Base-by-base conservation (phyloP, 2,797 vertebrate genomes). In the Salarias fasciatus region DNA sequence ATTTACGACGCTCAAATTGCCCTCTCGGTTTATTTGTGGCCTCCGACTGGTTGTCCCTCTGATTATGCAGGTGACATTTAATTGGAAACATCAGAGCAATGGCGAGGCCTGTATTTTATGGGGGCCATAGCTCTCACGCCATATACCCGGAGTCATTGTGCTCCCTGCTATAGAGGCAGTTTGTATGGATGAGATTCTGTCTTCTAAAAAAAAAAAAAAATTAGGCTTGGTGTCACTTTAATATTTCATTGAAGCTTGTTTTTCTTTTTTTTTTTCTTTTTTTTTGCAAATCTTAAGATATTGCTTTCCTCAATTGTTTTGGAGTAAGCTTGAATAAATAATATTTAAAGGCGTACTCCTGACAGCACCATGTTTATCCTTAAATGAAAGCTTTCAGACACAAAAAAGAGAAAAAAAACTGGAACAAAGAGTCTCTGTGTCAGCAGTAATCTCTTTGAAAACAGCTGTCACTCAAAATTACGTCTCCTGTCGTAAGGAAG, bases 61-160 rank as follows among this genome's bases (percentile, higher is more conserved):
- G 85, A 90, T 91, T 90, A 87, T 69, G 62, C 88, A 90, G 92
- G 90, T 91, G 86, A 90, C 33, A 74, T 77, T 84, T 91, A 86
- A 89, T 73, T 75, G 64, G 70, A 86, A 85, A 80, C 84, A 86
- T 80, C 77, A 81, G 64, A 77, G 83, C 52, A 37, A 64, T 40
- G 52, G 58, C 53, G 46, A 62, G 63, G 77, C 41, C 62, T 72
- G 57, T 66, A 42, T 88, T 85, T 90, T 83, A 83, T 50, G 28
- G 42, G 62, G 64, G 42, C 12, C 46, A 33, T 8, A 28, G 72
- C 85, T 91, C 81, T 89, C 91, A 92, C 86, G 89, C 81, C 77
- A 88, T 82, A 18, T n/a, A 69, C 29, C 49, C 42, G n/a, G 28
- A 71, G 72, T 71, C 67, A 69, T 3, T 53, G 44, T 47, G 55